Evolutionary conservation across 2,113 vertebrate genomes (phyloP).

Genomic region (Sisor rabdophorus): DNA sequence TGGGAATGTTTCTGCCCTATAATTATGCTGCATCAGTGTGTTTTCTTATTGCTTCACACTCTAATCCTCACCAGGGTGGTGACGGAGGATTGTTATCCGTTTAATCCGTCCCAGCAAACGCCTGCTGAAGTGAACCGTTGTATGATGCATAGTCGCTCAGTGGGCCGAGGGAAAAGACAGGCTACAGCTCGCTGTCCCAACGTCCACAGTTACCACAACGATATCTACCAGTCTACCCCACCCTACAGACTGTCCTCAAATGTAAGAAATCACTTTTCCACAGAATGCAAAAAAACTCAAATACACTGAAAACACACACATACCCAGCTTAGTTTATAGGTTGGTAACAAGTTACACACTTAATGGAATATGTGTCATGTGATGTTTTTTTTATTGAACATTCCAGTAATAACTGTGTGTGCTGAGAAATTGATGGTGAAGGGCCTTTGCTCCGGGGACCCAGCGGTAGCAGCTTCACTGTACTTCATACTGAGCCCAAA

Average conservation of each 20-base stretch:
- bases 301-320: conserved; percentile 10
- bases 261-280: conserved; percentile 66
- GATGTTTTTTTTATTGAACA: neutral
- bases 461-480: too few species aligned
- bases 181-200: conserved; percentile 87
- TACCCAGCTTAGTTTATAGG: conserved; percentile 18
- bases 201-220: conserved; percentile 74
- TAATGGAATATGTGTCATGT: conserved; percentile 34
- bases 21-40: neutral
- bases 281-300: neutral
- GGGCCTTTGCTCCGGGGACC: too few species aligned
- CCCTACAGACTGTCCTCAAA: conserved; percentile 87
- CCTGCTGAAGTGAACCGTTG: conserved; percentile 64
- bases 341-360: conserved; percentile 2
- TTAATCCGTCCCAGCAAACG: conserved; percentile 65
- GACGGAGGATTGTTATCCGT: conserved; percentile 90
- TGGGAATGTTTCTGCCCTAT: neutral
- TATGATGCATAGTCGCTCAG: conserved; percentile 92
- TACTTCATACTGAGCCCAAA: too few species aligned
- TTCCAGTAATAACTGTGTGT: neutral
- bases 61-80: conserved; percentile 75
- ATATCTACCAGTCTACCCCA: conserved; percentile 95
- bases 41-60: neutral
- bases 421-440: neutral
- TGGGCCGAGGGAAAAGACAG: conserved; percentile 89